Evolutionary conservation across 2,113 vertebrate species (phyloP).

Genomic region (Arenaria interpres): DNA sequence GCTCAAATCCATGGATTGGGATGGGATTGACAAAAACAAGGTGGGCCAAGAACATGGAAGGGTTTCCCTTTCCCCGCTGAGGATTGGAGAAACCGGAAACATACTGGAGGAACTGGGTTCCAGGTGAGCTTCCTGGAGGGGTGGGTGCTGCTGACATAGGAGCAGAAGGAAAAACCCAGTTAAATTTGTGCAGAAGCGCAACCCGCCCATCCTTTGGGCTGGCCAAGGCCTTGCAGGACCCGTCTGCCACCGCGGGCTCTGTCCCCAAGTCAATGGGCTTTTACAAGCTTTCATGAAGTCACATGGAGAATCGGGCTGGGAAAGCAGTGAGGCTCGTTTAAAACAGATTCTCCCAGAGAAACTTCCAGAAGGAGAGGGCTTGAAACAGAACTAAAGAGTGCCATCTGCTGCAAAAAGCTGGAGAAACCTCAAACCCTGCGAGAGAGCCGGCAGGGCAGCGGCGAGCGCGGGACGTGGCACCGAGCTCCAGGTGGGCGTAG

Average conservation of each 20-base stretch:
- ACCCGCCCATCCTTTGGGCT: background rate
- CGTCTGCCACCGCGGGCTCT: background rate
- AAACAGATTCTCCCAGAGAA: slow-evolving; percentile 76
- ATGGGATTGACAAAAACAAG: background rate
- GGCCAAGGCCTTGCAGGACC: background rate
- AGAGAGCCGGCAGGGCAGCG: slow-evolving; percentile 21
- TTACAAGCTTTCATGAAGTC: slow-evolving; percentile 35
- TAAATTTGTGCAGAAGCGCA: background rate
- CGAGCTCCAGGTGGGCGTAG: background rate
- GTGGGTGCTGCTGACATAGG: background rate
- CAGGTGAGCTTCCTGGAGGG: background rate
- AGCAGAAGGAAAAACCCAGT: background rate
- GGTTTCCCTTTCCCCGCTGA: background rate
- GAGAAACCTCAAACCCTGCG: slow-evolving; percentile 35
- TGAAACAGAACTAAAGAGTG: slow-evolving; percentile 85
- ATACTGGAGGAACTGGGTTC: background rate
- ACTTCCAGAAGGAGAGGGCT: slow-evolving; percentile 81
- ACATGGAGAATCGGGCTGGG: slow-evolving; percentile 53
- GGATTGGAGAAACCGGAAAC: background rate
- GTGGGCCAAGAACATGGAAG: background rate
- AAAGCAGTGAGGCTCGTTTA: slow-evolving; percentile 59
- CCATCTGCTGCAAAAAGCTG: slow-evolving; percentile 80
- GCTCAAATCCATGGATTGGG: background rate
- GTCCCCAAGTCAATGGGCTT: slow-evolving; percentile 3
- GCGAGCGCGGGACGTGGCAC: background rate